Evolutionary conservation across 1,140 invertebrate genomes (phyloP), one percentile per base, ranked within the genome.

Genomic region (Papilio polyxenes): DNA sequence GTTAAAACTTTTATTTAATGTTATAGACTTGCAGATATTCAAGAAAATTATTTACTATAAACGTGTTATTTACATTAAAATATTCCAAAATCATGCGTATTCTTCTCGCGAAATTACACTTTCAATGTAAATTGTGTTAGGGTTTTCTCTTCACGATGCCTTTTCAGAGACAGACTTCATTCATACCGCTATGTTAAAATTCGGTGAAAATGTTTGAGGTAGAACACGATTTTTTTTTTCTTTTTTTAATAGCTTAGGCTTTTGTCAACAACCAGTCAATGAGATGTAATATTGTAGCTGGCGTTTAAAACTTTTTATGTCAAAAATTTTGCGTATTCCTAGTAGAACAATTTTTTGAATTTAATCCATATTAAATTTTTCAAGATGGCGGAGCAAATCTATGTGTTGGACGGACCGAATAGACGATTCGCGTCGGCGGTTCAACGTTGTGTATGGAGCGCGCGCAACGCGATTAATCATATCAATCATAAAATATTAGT

Each of bases 51-150:
- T 65, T 10, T 31, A 31, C 62, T 31, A 20, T 37, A n/a, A 31
- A 31, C 11, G 10, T 65, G 62, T 40, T 40, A 78, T 78, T 59
- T 23, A 62, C 40, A 79, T 79, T 79, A 48, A 79, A 79, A 79
- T 79, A 79, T 79, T 65, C 53, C 48, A 51, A 79, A 79, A 62
- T 62, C 56, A 65, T 65, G 53, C 77, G 17, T 48, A 79, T 48
- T 79, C 77, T 79, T 44, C 53, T 51, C 20, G 56, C 17, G 53
- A 79, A 78, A 78, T 78, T 78, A 78, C 53, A 37, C 15, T 78
- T 78, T 40, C 53, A 31, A 59, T 78, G 53, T 62, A 78, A 78
- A 78, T 59, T 78, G 53, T 78, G 53, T 78, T 77, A 40, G 20
- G 20, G 23, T 31, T 77, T 77, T 77, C 40, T 77, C 48, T 56